Conservation (phyloP, 2,888 invertebrate genomes). For the Kryphioiulus occultus region DNA sequence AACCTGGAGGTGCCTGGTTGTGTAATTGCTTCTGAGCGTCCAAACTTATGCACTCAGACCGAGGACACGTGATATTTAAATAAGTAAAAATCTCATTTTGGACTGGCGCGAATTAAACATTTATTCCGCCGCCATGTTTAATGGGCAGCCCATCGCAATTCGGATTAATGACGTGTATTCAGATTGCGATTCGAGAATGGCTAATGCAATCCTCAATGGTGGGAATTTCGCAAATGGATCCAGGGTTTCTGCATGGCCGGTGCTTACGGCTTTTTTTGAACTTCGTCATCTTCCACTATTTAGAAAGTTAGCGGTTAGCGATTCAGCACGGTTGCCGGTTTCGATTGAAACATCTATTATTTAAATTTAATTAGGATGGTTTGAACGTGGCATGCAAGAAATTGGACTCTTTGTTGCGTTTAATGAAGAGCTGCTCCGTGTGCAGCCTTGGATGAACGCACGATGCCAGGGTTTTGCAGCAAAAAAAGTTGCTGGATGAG, state of each 20-base stretch:
- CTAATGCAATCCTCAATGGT: slow-evolving; percentile 2
- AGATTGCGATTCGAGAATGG: background rate
- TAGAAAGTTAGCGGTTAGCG: slow-evolving; percentile 19
- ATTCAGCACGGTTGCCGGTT: slow-evolving; percentile 13
- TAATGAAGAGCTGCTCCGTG: slow-evolving; percentile 7
- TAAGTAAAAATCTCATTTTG: background rate
- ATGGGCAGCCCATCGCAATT: background rate
- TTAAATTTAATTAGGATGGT: slow-evolving; percentile 31
- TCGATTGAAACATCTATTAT: slow-evolving; percentile 31
- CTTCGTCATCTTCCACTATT: background rate
- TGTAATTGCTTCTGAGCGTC: no score
- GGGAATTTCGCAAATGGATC: background rate
- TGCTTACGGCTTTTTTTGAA: background rate
- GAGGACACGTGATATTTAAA: background rate
- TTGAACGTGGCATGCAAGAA: background rate
- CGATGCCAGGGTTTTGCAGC: background rate
- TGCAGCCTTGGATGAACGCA: background rate
- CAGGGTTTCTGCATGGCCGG: background rate
- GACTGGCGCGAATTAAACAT: background rate
- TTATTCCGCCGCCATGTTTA: background rate
- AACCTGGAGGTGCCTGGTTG: no score
- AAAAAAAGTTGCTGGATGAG: background rate
- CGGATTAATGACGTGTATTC: background rate
- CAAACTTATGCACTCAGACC: background rate
- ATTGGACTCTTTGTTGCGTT: slow-evolving; percentile 35